Evolutionary conservation across 2,888 invertebrate genomes (phyloP), one percentile per base, ranked within the genome.

Genomic region (Balanococcus diminutus): DNA sequence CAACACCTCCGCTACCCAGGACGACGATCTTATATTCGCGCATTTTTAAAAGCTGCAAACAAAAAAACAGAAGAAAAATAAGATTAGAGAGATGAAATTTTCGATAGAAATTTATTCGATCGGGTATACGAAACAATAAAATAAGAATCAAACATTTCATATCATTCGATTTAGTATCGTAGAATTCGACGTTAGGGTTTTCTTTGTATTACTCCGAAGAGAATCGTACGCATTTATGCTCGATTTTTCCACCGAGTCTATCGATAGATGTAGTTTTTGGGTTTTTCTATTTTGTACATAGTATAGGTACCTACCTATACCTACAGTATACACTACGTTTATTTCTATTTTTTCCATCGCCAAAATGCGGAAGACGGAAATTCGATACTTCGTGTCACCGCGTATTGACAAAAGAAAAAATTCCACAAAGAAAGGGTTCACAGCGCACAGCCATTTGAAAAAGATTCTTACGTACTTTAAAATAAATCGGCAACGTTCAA

Each of bases 1-100:
- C 99, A 90, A 99, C 99, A 92, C 99, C 99, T 91, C 99, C 99
- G 91, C 98, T 98, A 89, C 99, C 99, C 91, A 99, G 93, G 89
- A 99, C 99, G 89, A 99, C 99, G 92, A 99, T 97, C 93, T 99
- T 99, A 93, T 99, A 99, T 94, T 99, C 99, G 92, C 99, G 96
- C 99, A 99, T 99, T 89, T 90, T 91, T 14, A 89, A 22, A 25
- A 81, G 14, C 81, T 81, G 42, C 28, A 81, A 81, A 19, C 22
- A 81, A 42, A 19, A 32, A 9, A 79, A 25, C 3, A 79, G 11
- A 2, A 67, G 1, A n/a, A 46, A 19, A 46, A 22, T 2, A 0
- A 0, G 9, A 22, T 32, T 39, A 16, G 36, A 28, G n/a, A 32
- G 39, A 2, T 19, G 6, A 0, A 25, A 81, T 81, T 22, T 46